Conservation (phyloP, 2,113 vertebrate genomes). For the Myanophis thanlyinensis region DNA sequence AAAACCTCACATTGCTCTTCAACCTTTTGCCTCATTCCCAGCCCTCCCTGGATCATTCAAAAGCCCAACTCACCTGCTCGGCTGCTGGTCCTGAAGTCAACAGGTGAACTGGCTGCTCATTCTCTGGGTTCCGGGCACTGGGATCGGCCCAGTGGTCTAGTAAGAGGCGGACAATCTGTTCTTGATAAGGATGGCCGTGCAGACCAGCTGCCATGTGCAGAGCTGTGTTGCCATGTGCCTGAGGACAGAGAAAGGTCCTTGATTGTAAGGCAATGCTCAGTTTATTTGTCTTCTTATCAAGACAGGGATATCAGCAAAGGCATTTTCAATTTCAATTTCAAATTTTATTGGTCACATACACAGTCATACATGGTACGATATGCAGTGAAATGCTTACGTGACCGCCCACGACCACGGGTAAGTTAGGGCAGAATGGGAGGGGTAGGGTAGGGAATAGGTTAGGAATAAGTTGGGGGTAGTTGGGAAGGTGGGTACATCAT, state of each 20-base stretch:
- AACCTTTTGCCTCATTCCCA: background rate
- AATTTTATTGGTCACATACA: too few relatives aligned
- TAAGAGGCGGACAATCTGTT: conserved; percentile 78
- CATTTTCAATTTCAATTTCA: too few relatives aligned
- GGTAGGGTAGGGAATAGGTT: too few relatives aligned
- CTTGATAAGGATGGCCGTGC: conserved; percentile 75
- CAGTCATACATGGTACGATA: too few relatives aligned
- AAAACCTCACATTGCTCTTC: background rate
- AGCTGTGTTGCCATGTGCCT: conserved; percentile 91
- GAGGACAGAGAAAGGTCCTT: background rate
- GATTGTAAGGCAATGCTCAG: background rate
- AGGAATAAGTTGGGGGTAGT: too few relatives aligned
- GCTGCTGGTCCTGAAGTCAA: conserved; percentile 78
- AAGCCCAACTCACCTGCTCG: conserved; percentile 74
- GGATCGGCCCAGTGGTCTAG: conserved; percentile 82
- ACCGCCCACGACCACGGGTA: too few relatives aligned
- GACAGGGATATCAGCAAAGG: background rate
- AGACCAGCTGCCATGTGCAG: conserved; percentile 91
- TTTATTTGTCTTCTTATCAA: background rate
- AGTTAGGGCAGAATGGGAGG: too few relatives aligned
- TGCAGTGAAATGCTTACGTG: too few relatives aligned
- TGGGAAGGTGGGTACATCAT: too few relatives aligned
- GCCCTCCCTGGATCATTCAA: background rate
- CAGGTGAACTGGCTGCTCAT: conserved; percentile 85
- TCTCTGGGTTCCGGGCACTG: conserved; percentile 87